Percentiles rank a stretch among this genome's conserved stretches.
phyloP scores from a whole-genome alignment of 2,797 vertebrate species.

The Coluber constrictor region DNA sequence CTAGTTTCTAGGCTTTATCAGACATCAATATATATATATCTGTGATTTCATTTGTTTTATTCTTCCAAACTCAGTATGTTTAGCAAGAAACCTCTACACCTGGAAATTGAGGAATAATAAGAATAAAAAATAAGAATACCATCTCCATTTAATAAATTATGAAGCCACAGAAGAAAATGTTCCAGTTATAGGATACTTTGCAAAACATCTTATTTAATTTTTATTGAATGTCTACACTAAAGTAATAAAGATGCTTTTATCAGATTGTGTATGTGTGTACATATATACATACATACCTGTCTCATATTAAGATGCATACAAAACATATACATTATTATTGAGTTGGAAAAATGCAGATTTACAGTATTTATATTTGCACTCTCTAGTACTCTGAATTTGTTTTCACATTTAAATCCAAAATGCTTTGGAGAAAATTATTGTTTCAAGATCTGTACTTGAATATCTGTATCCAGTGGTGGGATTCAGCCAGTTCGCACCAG shows the following conservation, averaged over 20 bases:
- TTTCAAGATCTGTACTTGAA: neutral
- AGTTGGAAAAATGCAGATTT: neutral
- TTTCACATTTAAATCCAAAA: neutral
- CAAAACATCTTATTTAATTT: slow-evolving; percentile 47
- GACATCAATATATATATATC: neutral
- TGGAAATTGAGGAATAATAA: neutral
- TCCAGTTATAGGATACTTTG: slow-evolving; percentile 42
- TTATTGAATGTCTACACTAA: slow-evolving; percentile 67
- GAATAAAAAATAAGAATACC: neutral
- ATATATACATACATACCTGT: too few species aligned
- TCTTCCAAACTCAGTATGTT: neutral
- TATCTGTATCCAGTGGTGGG: neutral
- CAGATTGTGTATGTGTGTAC: neutral
- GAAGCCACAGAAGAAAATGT: slow-evolving; percentile 57
- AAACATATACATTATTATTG: too few species aligned
- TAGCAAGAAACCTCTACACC: neutral
- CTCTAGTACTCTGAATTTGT: neutral
- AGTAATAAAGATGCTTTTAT: slow-evolving; percentile 61
- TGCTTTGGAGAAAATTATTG: neutral
- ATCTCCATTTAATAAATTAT: slow-evolving; percentile 62
- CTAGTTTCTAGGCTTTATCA: too few species aligned
- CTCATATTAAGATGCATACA: too few species aligned
- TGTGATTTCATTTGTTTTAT: neutral
- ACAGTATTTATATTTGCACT: too few species aligned
- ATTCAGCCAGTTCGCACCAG: too few species aligned